A percentile compares a stretch with the other conserved stretches of the same genome.
Evolutionary conservation across 2,888 invertebrate genomes (phyloP).

Genomic region (Polyommatus iphigenia): DNA sequence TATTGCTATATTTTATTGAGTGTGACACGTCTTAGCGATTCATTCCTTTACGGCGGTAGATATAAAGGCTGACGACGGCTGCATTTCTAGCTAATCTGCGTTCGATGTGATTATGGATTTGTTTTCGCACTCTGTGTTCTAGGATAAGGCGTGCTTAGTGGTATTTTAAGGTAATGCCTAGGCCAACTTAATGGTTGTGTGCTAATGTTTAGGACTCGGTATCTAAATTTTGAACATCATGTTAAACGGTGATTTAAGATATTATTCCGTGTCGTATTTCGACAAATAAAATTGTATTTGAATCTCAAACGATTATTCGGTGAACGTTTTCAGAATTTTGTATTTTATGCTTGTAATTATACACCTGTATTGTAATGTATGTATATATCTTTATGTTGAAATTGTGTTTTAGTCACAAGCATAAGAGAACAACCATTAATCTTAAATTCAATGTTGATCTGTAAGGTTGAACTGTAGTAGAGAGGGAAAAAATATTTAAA

Average conservation of each 20-base stretch:
- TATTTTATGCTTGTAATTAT: conserved; percentile 37
- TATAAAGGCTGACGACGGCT: conserved; percentile 47
- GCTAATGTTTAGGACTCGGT: conserved; percentile 53
- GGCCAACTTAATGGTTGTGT: conserved; percentile 73
- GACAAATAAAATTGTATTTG: conserved; percentile 44
- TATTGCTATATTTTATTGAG: conserved; percentile 35
- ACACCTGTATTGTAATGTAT: conserved; percentile 35
- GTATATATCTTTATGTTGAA: conserved; percentile 40
- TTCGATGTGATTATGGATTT: conserved; percentile 45
- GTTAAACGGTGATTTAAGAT: conserved; percentile 36
- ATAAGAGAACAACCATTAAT: conserved; percentile 37
- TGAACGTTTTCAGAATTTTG: conserved; percentile 33
- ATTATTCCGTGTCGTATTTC: conserved; percentile 40
- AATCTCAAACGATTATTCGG: conserved; percentile 48
- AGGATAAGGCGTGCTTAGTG: conserved; percentile 61
- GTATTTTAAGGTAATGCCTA: conserved; percentile 55
- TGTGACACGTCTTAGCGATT: conserved; percentile 39
- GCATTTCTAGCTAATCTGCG: conserved; percentile 49
- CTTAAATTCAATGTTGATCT: conserved; percentile 32
- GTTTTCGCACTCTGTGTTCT: conserved; percentile 52
- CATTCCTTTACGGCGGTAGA: conserved; percentile 48
- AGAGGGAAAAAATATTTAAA: background rate
- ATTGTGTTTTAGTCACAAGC: conserved; percentile 44
- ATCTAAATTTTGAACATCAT: conserved; percentile 31
- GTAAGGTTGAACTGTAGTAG: conserved; percentile 8